Base-by-base conservation (phyloP, 1,140 invertebrate genomes). In the Papilio machaon region DNA sequence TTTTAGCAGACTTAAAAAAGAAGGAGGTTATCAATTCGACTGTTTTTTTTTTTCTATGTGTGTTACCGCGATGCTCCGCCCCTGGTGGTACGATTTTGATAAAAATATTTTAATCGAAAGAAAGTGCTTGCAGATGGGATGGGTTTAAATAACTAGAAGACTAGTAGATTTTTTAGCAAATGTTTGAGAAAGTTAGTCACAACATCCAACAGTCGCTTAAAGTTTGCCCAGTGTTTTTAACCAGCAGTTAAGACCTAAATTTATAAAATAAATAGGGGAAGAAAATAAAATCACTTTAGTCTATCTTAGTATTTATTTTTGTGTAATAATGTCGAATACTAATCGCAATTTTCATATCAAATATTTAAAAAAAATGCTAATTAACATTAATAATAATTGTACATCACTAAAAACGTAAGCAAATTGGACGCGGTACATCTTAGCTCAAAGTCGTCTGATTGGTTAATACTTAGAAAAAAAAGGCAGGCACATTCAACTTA, bases 321-420 rank as follows among this genome's bases (percentile, higher is more conserved):
- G 85, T 90, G 88, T 91, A 92, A 91, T 89, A 92, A 90, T 88
- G 86, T 89, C 89, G 90, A 89, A 92, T 93, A 94, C 92, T 92
- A 92, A 94, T 90, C 82, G 90, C 87, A 87, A 88, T 82, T 89
- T 89, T 91, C 89, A 91, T 94, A 94, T 92, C 92, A 92, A 92
- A 93, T 89, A 85, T 90, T 91, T 88, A 90, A 92, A 91, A 92
- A 92, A 89, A 89, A 87, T 85, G 89, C 83, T 79, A 76, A 89
- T 87, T 90, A 91, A 85, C 84, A 87, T 86, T 85, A 87, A 89
- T 84, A 87, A 91, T 83, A 90, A 90, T 91, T 92, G 91, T 93
- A 94, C 91, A 91, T 85, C 88, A 86, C 84, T 88, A 89, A 87
- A 89, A 90, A 90, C 81, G 83, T 82, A 87, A 90, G 87, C 84